Conservation (phyloP, 1,140 invertebrate genomes). For the Pissodes strobi region DNA sequence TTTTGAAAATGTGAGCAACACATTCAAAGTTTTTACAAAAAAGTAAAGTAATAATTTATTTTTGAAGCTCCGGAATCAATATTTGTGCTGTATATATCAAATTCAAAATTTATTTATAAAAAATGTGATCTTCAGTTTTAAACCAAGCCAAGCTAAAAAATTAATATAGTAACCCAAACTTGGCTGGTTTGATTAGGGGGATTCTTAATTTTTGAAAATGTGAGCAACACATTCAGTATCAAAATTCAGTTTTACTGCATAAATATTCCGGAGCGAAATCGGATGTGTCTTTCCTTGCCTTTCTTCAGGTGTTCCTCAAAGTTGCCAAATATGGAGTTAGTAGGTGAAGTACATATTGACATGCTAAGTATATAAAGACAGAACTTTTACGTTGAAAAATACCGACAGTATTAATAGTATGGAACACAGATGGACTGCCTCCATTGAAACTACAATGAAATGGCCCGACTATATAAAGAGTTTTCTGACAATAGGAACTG, state of each 20-base stretch:
- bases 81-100: too few species aligned
- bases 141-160: too few species aligned
- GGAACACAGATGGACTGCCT: background rate
- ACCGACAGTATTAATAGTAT: background rate
- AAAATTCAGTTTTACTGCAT: background rate
- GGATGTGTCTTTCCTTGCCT: background rate
- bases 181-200: background rate
- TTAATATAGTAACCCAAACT: too few species aligned
- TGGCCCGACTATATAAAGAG: background rate
- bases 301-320: background rate
- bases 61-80: too few species aligned
- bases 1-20: too few species aligned
- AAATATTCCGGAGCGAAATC: background rate
- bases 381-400: background rate
- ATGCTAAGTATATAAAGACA: background rate
- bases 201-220: background rate
- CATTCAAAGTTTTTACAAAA: too few species aligned
- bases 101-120: too few species aligned
- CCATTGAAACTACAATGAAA: background rate
- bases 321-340: background rate
- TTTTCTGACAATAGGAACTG: constrained; percentile 6
- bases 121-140: too few species aligned
- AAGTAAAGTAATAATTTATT: too few species aligned
- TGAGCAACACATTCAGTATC: background rate
- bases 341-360: background rate